Percentiles rank a stretch among this genome's conserved stretches.
Conservation (phyloP, 2,113 vertebrate species). For the Nibea coibor region DNA sequence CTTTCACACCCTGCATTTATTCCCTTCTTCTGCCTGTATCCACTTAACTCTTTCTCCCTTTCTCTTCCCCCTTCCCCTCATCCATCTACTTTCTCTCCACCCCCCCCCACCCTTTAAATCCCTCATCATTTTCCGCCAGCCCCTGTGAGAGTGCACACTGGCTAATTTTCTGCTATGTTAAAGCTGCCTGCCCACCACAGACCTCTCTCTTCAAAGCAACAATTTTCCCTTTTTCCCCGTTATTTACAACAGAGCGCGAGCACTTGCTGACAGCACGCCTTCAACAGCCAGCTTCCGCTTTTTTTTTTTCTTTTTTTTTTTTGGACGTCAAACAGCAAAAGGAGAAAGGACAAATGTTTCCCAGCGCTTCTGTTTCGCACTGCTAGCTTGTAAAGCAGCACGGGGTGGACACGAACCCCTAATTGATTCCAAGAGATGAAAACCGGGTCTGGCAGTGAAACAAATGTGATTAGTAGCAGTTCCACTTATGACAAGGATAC, state of each 20-base stretch:
- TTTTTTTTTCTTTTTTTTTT: conserved; percentile 4
- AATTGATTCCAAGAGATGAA: conserved; percentile 67
- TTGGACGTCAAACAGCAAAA: conserved; percentile 3
- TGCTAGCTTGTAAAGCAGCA: conserved; percentile 14
- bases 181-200: conserved; percentile 44
- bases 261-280: conserved; percentile 36
- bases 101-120: conserved; percentile 22
- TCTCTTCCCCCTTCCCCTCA: no score
- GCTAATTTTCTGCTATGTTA: conserved; percentile 63
- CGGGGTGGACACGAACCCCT: conserved; percentile 32
- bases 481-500: conserved; percentile 50
- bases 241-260: conserved; percentile 51
- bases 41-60: neutral
- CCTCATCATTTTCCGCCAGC: conserved; percentile 42
- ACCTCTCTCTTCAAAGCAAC: conserved; percentile 46
- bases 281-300: conserved; percentile 9
- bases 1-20: conserved; percentile 8
- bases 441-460: conserved; percentile 39
- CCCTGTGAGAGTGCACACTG: neutral
- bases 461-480: conserved; percentile 47
- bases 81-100: no score
- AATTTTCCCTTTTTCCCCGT: conserved; percentile 54
- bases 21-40: conserved; percentile 1
- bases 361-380: conserved; percentile 27
- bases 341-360: conserved; percentile 28